phyloP scores from a whole-genome alignment of 2,113 vertebrate species.

The Brachypteracias leptosomus region DNA sequence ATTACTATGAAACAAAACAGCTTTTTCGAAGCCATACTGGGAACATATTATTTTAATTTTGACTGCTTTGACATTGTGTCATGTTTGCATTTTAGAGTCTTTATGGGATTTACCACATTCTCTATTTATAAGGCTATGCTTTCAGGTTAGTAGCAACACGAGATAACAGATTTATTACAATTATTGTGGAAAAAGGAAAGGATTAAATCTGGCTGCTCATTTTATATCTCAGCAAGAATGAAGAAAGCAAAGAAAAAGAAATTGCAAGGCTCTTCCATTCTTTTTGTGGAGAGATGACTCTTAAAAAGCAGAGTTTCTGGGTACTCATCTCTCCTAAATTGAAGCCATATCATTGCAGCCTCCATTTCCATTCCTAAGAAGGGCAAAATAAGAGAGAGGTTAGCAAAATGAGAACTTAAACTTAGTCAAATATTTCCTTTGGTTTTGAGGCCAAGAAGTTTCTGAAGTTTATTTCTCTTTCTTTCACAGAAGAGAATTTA shows the following conservation, averaged over 20 bases:
- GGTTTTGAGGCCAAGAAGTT: conserved; percentile 45
- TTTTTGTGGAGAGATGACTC: not conserved
- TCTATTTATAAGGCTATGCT: not conserved
- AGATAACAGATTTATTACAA: not conserved
- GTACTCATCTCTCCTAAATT: conserved; percentile 14
- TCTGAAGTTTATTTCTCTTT: conserved; percentile 64
- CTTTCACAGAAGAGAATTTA: conserved; percentile 57
- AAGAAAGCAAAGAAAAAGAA: not conserved
- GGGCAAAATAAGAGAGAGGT: not conserved
- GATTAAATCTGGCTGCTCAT: not conserved
- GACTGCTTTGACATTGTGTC: not conserved
- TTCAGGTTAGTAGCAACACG: not conserved
- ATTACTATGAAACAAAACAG: not conserved
- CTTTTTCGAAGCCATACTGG: not conserved
- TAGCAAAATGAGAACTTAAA: conserved; percentile 58
- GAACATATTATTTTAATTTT: conserved; percentile 5
- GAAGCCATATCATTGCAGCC: not conserved
- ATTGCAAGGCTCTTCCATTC: not conserved
- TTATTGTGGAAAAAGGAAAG: not conserved
- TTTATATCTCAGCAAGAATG: not conserved
- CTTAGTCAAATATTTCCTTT: conserved; percentile 45
- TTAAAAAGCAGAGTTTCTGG: not conserved
- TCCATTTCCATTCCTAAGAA: not conserved
- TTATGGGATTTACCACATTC: not conserved
- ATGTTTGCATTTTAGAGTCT: not conserved